Evolutionary conservation across 1,140 invertebrate genomes (phyloP), one percentile per base, ranked within the genome.

Genomic region (Epicauta chinensis): DNA sequence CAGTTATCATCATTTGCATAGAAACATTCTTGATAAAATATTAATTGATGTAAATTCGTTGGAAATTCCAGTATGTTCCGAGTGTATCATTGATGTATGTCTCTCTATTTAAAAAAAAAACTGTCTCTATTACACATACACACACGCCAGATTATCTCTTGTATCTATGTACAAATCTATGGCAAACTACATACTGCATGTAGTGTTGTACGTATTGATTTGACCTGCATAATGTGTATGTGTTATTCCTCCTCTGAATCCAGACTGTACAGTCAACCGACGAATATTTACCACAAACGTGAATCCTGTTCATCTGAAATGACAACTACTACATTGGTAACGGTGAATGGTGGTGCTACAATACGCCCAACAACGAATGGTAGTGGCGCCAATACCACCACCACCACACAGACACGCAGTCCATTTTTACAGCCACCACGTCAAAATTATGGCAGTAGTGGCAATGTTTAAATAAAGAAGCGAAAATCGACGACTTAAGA

Each of bases 221-320:
- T 50, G 47, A 31, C 47, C 47, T 30, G 36, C 46, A 46, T 46
- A 43, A 43, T 47, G 44, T 47, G 23, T 23, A 23, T 7, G 23
- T 23, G 23, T 23, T 23, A 7, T 23, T 23, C 4, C 23, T 23
- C 23, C 23, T 23, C n/a, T 47, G 34, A 14, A 47, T 63, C 40
- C 57, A 84, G 81, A 70, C 75, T 84, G 53, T 81, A 82, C 69
- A 77, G 75, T 55, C 79, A 81, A 47, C 79, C 79, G 31, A 77
- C 78, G 34, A 72, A 70, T 61, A 44, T 54, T 42, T 78, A 78
- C 59, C 69, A 72, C 56, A 86, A 84, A 64, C 66, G 82, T 6
- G 82, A 84, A 66, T 84, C 82, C 0, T 81, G 81, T 9, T 78
- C 80, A 1, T 84, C 81, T 36, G 83, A 84, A 63, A 79, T 80